These are phyloP conservation scores for Philhelius pedissequus DNA, from an alignment of 2,888 invertebrate species.

Conservation along the genomic window DNA sequence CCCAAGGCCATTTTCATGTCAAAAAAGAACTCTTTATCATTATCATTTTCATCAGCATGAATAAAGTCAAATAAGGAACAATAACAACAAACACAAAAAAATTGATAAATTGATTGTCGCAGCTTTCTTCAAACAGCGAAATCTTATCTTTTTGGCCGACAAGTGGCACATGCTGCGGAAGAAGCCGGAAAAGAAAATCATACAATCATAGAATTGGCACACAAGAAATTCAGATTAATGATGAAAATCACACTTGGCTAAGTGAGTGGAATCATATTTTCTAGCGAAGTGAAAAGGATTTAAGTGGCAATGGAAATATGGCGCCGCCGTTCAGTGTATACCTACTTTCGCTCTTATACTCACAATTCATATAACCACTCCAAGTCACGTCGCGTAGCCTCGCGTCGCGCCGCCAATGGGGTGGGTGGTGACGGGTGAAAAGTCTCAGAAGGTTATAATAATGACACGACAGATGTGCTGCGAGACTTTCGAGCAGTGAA, in stretches of 20 bases:
- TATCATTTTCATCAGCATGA: background rate
- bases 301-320: constrained; percentile 42
- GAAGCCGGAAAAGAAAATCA: constrained; percentile 4
- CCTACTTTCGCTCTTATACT: constrained; percentile 40
- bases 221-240: constrained; percentile 43
- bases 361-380: background rate
- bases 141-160: constrained; percentile 12
- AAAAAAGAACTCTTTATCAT: background rate
- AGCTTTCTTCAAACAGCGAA: background rate
- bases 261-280: constrained; percentile 53
- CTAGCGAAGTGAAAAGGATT: constrained; percentile 49
- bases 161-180: constrained; percentile 52
- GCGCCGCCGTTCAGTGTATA: constrained; percentile 12
- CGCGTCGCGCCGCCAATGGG: background rate
- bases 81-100: background rate
- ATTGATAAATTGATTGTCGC: constrained; percentile 1
- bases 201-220: constrained; percentile 35
- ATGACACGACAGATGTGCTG: constrained; percentile 52
- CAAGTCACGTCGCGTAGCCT: too few species aligned
- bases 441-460: background rate
- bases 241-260: constrained; percentile 50
- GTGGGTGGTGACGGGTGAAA: background rate
- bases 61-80: background rate
- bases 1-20: background rate
- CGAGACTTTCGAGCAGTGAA: constrained; percentile 24